phyloP scores from a whole-genome alignment of 2,113 vertebrate genomes.

The Corythaeola cristata region DNA sequence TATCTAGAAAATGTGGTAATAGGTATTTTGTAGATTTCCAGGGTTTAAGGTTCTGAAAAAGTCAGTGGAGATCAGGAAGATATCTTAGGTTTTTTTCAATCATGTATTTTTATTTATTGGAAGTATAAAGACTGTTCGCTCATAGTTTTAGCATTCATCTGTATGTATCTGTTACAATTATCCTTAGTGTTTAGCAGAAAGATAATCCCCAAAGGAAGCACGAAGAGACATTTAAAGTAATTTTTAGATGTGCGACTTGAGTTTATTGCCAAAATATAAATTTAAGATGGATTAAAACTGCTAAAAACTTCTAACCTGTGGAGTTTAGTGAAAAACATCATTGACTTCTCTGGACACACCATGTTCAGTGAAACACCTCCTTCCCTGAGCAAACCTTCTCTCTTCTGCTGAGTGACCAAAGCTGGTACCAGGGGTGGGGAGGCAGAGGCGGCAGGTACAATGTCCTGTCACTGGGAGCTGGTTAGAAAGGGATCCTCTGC shows the following conservation, averaged over 20 bases:
- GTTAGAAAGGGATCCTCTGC: background rate
- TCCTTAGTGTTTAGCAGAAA: background rate
- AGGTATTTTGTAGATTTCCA: background rate
- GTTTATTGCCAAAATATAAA: conserved; percentile 35
- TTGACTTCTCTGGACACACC: background rate
- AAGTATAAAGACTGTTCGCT: background rate
- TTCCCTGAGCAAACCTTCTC: background rate
- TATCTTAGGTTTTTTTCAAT: background rate
- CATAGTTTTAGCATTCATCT: background rate
- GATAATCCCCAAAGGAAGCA: background rate
- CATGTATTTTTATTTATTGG: background rate
- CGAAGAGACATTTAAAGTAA: background rate
- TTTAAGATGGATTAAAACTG: background rate
- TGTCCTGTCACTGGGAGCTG: background rate
- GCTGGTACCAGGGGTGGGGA: background rate
- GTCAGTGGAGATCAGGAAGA: background rate
- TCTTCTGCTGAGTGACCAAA: background rate
- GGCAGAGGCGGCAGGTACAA: background rate
- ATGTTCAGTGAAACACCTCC: background rate
- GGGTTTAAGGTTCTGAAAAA: background rate
- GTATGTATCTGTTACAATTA: conserved; percentile 11
- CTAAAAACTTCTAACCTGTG: background rate
- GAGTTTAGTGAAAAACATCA: background rate
- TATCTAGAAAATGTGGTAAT: background rate
- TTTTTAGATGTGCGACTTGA: conserved; percentile 13